Evolutionary conservation across 2,113 vertebrate species (phyloP).

Genomic region (Edolisoma coerulescens): DNA sequence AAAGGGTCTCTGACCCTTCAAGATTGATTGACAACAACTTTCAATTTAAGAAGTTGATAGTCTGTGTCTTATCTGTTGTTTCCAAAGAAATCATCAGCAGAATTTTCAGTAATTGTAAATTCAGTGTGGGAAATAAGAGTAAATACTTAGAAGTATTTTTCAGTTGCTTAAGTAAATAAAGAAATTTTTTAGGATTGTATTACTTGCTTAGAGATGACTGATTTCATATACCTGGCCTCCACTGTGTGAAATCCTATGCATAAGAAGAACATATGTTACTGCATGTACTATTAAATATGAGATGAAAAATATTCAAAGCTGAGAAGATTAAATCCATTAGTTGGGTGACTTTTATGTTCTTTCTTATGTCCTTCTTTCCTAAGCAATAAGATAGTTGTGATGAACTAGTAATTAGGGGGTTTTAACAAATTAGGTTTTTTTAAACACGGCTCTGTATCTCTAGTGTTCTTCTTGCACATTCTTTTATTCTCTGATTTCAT

Average conservation of each 20-base stretch:
- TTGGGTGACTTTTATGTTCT: neutral
- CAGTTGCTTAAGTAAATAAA: neutral
- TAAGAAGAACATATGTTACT: neutral
- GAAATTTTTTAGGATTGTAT: neutral
- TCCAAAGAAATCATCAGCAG: neutral
- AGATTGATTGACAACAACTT: neutral
- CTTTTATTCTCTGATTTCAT: neutral
- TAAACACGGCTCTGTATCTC: fast-evolving
- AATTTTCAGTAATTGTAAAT: neutral
- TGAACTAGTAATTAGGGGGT: neutral
- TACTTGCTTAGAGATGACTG: neutral
- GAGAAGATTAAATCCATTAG: neutral
- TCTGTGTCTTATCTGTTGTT: neutral
- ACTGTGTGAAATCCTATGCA: neutral
- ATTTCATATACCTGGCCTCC: neutral
- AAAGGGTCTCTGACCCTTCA: neutral
- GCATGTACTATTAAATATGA: neutral
- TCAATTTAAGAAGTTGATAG: neutral
- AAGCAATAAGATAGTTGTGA: neutral
- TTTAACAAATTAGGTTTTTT: neutral
- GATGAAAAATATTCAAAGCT: neutral
- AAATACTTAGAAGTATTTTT: neutral
- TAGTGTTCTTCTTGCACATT: neutral
- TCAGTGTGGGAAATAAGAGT: neutral
- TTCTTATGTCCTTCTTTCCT: neutral